phyloP scores from a whole-genome alignment of 2,797 vertebrate genomes.

The Chaetodon trifasciatus region DNA sequence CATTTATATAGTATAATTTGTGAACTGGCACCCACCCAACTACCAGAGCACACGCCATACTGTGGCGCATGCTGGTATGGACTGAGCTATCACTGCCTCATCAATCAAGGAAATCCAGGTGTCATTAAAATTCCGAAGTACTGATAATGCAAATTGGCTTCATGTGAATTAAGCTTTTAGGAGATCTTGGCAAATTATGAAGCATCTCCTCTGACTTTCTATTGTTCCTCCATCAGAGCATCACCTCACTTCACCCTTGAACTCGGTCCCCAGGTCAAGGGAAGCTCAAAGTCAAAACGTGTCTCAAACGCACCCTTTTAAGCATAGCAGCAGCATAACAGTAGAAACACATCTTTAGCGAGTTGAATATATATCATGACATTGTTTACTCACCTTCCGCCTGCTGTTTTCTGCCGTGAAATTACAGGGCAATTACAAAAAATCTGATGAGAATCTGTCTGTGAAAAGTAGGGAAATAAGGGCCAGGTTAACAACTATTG shows the following conservation, averaged over 20 bases:
- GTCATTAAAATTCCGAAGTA: neutral
- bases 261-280: neutral
- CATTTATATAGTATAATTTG: neutral
- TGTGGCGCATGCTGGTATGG: neutral
- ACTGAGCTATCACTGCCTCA: no score
- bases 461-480: slow-evolving; percentile 6
- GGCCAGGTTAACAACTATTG: slow-evolving; percentile 32
- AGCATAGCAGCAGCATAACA: neutral
- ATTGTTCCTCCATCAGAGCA: neutral
- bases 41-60: neutral
- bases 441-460: slow-evolving; percentile 12
- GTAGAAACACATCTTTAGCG: neutral
- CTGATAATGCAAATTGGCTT: neutral
- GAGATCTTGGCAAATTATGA: no score
- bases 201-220: neutral
- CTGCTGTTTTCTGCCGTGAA: slow-evolving; percentile 8
- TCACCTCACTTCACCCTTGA: neutral
- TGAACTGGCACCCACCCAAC: neutral
- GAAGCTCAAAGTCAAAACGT: neutral
- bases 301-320: neutral
- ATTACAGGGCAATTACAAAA: neutral
- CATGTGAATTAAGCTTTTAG: neutral
- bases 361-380: neutral
- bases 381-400: slow-evolving; percentile 3
- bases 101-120: neutral